A percentile compares a stretch with the other conserved stretches of the same genome.
These are phyloP conservation scores for Mesocricetus auratus DNA, from an alignment of 2,113 vertebrate genomes.

Conservation along the genomic window DNA sequence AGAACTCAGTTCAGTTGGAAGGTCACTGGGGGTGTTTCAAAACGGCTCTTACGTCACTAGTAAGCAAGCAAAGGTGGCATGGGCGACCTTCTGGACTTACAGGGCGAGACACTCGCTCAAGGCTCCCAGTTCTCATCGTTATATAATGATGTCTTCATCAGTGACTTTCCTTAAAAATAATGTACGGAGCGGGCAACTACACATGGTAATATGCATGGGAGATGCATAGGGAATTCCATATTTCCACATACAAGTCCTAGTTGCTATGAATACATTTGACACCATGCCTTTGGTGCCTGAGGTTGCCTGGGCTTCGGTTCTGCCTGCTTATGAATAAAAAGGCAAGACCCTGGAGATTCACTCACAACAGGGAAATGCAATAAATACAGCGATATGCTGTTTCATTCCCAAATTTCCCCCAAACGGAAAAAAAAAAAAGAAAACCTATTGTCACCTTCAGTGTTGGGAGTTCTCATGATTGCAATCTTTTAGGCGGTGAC, in stretches of 20 bases:
- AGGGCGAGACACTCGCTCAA: not conserved
- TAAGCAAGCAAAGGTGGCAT: not conserved
- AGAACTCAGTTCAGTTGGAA: constrained; percentile 58
- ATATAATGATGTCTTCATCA: not conserved
- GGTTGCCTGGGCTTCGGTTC: not conserved
- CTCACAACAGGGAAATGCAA: not conserved
- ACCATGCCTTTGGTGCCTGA: not conserved
- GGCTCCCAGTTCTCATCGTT: not conserved
- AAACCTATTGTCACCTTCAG: not conserved
- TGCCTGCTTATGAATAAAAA: not conserved
- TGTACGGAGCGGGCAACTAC: not conserved
- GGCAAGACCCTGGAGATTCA: not conserved
- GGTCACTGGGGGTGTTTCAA: constrained; percentile 50
- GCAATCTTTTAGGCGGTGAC: not conserved
- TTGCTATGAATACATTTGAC: not conserved
- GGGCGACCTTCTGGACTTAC: constrained; percentile 3
- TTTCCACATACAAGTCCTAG: not conserved
- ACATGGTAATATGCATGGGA: too few species aligned
- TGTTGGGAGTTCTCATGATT: not conserved
- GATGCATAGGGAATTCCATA: not conserved
- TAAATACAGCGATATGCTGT: not conserved
- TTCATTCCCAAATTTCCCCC: not conserved
- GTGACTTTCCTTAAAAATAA: not conserved
- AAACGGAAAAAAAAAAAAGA: not conserved
- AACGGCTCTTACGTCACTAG: constrained; percentile 56